Conservation (phyloP, 2,113 vertebrate species). For the Clarias magur region DNA sequence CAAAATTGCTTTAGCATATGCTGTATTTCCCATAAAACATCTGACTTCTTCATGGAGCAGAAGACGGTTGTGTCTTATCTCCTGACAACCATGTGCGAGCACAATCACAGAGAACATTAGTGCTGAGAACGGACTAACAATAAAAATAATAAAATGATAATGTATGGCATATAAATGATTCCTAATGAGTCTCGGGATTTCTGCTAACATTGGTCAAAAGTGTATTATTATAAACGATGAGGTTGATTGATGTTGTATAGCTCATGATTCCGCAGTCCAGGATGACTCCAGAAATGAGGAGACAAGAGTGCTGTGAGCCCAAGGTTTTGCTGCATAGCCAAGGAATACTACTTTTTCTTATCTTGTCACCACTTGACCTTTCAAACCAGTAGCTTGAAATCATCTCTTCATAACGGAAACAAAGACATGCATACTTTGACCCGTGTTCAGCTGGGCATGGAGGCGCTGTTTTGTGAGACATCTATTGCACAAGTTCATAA, state of each 20-base stretch:
- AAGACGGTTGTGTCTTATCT: constrained; percentile 46
- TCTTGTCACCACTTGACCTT: too few relatives aligned
- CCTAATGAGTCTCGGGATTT: constrained; percentile 50
- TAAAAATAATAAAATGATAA: constrained; percentile 52
- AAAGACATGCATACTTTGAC: too few relatives aligned
- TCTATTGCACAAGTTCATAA: too few relatives aligned
- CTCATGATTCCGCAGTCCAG: neutral
- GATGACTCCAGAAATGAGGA: neutral
- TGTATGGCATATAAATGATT: constrained; percentile 50
- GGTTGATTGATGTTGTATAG: constrained; percentile 21
- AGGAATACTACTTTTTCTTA: too few relatives aligned
- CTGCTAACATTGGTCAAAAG: constrained; percentile 30
- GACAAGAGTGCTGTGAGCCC: constrained; percentile 17
- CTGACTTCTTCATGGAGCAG: neutral
- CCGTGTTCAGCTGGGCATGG: too few relatives aligned
- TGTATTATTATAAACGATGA: constrained; percentile 24
- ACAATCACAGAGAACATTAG: constrained; percentile 51
- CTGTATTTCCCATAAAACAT: constrained; percentile 11
- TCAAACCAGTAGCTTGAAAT: too few relatives aligned
- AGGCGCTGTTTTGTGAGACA: too few relatives aligned
- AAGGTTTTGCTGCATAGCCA: too few relatives aligned
- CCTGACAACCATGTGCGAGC: constrained; percentile 27
- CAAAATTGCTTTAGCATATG: neutral
- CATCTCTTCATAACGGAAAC: too few relatives aligned
- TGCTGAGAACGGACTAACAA: constrained; percentile 37